These are phyloP conservation scores for Nicator chloris DNA, from an alignment of 2,113 vertebrate species.

Conservation along the genomic window DNA sequence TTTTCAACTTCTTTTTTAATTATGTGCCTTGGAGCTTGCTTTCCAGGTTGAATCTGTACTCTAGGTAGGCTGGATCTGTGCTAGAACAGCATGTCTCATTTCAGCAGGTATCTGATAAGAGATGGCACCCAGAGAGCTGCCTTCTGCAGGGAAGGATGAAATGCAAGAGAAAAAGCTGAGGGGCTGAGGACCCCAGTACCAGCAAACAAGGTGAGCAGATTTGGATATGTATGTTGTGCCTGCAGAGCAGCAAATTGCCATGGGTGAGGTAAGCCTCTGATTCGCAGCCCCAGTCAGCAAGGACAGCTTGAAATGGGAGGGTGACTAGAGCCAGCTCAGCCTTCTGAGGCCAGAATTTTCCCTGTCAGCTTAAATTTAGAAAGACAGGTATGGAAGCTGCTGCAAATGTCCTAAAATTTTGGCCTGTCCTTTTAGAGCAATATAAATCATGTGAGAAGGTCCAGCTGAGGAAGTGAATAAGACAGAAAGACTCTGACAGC, in stretches of 20 bases:
- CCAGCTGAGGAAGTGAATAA: neutral
- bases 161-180: neutral
- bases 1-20: conserved; percentile 26
- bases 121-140: neutral
- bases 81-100: neutral
- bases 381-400: neutral
- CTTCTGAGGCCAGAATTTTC: neutral
- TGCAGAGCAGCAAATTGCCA: neutral
- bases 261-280: neutral
- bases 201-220: neutral
- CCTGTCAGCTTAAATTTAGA: neutral
- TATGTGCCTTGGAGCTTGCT: neutral
- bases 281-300: neutral
- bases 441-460: neutral
- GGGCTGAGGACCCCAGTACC: neutral
- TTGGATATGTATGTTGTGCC: no score
- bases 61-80: neutral
- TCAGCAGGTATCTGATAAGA: neutral
- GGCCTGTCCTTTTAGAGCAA: neutral
- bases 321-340: neutral
- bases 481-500: neutral
- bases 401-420: neutral
- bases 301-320: neutral
- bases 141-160: neutral
- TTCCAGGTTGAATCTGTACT: neutral